phyloP scores from a whole-genome alignment of 2,797 vertebrate genomes.

The Bucorvus abyssinicus region DNA sequence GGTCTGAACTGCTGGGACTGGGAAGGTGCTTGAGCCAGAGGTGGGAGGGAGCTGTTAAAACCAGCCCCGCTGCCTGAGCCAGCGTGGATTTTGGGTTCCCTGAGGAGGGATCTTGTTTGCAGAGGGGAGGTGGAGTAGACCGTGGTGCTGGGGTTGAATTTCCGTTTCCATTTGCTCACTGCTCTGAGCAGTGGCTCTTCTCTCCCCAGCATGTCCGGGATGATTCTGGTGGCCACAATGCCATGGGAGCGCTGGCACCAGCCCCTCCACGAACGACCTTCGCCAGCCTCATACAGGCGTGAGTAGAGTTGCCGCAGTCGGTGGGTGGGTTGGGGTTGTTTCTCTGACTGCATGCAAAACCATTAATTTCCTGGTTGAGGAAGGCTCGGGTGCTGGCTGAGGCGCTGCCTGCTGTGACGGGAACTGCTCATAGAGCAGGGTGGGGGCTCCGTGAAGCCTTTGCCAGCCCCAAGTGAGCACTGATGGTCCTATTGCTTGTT shows the following conservation, averaged over 20 bases:
- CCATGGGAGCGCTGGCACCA: constrained; percentile 76
- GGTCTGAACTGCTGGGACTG: neutral
- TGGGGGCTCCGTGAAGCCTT: too few relatives aligned
- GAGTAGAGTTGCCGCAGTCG: constrained; percentile 52
- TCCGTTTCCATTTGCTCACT: too few relatives aligned
- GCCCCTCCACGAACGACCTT: constrained; percentile 83
- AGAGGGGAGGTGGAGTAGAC: neutral
- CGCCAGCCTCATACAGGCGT: constrained; percentile 96
- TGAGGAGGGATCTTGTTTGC: neutral
- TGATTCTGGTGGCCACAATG: constrained; percentile 88
- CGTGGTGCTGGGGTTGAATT: neutral
- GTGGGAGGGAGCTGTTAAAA: neutral
- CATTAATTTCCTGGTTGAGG: too few relatives aligned
- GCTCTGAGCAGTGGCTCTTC: neutral
- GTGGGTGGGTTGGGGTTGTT: neutral
- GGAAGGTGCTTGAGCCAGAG: neutral
- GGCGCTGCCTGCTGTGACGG: too few relatives aligned
- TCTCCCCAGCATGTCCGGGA: constrained; percentile 89
- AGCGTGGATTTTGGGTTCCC: neutral
- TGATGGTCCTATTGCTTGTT: rapidly evolving
- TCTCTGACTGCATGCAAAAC: too few relatives aligned
- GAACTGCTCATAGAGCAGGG: too few relatives aligned
- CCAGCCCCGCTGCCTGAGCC: neutral
- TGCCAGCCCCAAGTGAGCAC: too few relatives aligned
- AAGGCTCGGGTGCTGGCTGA: too few relatives aligned